phyloP scores from a whole-genome alignment of 2,113 vertebrate species.

The Cathartes aura region DNA sequence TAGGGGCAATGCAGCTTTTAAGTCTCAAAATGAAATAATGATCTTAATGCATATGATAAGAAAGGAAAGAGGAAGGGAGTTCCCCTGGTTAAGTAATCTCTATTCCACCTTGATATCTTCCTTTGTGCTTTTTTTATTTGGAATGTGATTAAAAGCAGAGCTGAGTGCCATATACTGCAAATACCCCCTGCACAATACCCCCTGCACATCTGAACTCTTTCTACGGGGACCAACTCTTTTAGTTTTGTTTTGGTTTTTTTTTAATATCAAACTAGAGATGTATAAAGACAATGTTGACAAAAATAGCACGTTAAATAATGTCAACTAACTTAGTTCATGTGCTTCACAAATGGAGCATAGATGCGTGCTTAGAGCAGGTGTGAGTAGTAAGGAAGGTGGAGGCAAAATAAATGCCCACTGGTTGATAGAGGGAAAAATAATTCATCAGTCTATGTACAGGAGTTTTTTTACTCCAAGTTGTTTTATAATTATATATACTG shows the following conservation, averaged over 20 bases:
- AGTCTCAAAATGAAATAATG: constrained; percentile 46
- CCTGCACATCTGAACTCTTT: not conserved
- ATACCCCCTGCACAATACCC: not conserved
- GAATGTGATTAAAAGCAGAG: constrained; percentile 44
- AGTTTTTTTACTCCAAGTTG: not conserved
- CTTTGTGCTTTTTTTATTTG: constrained; percentile 51
- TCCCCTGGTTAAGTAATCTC: constrained; percentile 52
- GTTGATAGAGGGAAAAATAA: not conserved
- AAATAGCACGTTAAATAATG: not conserved
- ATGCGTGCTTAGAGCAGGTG: not conserved
- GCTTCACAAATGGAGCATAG: not conserved
- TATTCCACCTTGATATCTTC: constrained; percentile 62
- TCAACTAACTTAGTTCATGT: not conserved
- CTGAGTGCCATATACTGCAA: not conserved
- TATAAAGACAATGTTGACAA: not conserved
- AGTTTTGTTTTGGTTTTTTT: not conserved
- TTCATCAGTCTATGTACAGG: not conserved
- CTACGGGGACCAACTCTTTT: not conserved
- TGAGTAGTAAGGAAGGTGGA: not conserved
- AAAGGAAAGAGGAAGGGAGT: constrained; percentile 70
- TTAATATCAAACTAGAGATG: not conserved
- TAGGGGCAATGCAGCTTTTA: constrained; percentile 7
- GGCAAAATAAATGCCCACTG: not conserved
- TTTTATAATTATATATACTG: not conserved
- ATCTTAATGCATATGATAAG: constrained; percentile 50